Conservation (phyloP, 2,888 invertebrate species). For the Oligia fasciuncula region DNA sequence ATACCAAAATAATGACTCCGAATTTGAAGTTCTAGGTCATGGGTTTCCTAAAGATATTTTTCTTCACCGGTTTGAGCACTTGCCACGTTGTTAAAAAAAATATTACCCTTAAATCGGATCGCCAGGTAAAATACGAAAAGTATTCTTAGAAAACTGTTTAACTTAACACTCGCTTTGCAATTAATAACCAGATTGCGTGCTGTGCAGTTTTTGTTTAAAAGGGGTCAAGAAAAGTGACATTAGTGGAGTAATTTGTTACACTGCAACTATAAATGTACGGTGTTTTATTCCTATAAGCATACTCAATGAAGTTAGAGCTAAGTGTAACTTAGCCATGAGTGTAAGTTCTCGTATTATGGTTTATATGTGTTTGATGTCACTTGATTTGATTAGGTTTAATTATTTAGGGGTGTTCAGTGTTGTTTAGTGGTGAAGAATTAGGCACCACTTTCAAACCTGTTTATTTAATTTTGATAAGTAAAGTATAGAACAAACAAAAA, state of each 20-base stretch:
- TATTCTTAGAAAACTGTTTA: slow-evolving; percentile 61
- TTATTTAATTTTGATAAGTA: not conserved
- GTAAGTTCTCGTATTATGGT: slow-evolving; percentile 11
- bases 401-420: slow-evolving; percentile 12
- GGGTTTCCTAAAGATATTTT: not conserved
- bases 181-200: slow-evolving; percentile 65
- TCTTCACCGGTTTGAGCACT: not conserved
- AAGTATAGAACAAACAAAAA: not conserved
- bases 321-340: slow-evolving; percentile 10
- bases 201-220: slow-evolving; percentile 54
- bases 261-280: slow-evolving; percentile 53
- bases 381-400: slow-evolving; percentile 14
- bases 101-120: slow-evolving; percentile 24
- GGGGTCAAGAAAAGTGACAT: slow-evolving; percentile 65
- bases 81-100: slow-evolving; percentile 20
- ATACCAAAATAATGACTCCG: not conserved
- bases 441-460: not conserved
- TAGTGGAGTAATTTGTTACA: slow-evolving; percentile 65
- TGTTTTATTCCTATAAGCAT: slow-evolving; percentile 54
- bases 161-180: slow-evolving; percentile 55
- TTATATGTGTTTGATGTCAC: slow-evolving; percentile 6
- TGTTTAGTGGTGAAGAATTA: not conserved
- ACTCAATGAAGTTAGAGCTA: slow-evolving; percentile 23
- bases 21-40: not conserved
- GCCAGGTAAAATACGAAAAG: slow-evolving; percentile 31